Evolutionary conservation across 64 coral and sea anemone genomes (phyloP).

Genomic region (Pocillopora damicornis): DNA sequence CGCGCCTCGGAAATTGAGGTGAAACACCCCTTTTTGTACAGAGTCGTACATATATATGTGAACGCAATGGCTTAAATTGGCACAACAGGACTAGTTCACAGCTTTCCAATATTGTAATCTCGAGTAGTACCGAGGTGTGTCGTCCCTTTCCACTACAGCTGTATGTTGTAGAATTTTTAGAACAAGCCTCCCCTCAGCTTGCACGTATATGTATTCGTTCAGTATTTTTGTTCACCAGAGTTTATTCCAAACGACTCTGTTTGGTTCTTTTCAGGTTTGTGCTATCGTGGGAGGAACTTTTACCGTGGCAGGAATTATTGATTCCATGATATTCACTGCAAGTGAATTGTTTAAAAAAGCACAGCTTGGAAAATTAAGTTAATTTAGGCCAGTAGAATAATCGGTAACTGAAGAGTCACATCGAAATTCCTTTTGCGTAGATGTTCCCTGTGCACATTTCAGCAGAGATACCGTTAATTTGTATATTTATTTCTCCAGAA

Average conservation of each 20-base stretch:
- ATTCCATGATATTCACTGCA: conserved; percentile 93
- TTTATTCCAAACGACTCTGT: background rate
- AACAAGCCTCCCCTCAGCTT: too few species aligned
- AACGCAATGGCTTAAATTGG: too few species aligned
- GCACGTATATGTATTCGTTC: too few species aligned
- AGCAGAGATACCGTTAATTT: background rate
- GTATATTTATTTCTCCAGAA: background rate
- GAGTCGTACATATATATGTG: too few species aligned
- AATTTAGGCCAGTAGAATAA: background rate
- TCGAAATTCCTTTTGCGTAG: background rate
- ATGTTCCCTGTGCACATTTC: background rate
- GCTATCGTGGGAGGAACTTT: conserved; percentile 98
- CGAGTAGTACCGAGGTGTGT: too few species aligned
- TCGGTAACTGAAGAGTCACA: too few species aligned
- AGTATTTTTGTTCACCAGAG: background rate
- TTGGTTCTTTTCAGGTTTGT: conserved; percentile 74
- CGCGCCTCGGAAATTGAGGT: too few species aligned
- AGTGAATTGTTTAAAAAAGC: conserved; percentile 88
- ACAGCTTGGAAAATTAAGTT: conserved; percentile 92
- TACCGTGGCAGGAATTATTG: conserved; percentile 94
- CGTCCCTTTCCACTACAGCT: too few species aligned
- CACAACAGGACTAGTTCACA: too few species aligned
- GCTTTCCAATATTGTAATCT: too few species aligned
- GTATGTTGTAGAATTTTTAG: too few species aligned
- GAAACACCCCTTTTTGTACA: too few species aligned